Evolutionary conservation across 2,113 vertebrate species (phyloP).

Genomic region (Thamnophis sirtalis): DNA sequence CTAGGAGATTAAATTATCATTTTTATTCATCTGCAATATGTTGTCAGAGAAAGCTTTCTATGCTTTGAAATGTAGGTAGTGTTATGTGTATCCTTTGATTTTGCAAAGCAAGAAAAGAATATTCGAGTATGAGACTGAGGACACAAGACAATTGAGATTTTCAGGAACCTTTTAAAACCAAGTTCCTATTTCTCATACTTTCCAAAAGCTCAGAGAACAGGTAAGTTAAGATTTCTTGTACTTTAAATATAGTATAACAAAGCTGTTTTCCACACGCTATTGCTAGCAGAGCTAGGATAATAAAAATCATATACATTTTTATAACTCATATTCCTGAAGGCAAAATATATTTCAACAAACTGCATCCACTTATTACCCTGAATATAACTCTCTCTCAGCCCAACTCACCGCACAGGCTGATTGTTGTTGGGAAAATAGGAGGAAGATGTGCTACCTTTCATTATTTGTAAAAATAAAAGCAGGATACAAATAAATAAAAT

Average conservation of each 20-base stretch:
- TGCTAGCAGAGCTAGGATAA: neutral
- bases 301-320: neutral
- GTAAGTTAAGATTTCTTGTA: neutral
- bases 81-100: neutral
- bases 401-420: neutral
- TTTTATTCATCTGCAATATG: neutral
- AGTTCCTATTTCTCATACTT: neutral
- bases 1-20: conserved; percentile 59
- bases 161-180: neutral
- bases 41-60: neutral
- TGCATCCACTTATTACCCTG: neutral
- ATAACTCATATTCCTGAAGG: neutral
- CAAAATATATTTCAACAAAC: neutral
- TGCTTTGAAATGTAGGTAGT: neutral
- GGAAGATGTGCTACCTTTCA: neutral
- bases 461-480: neutral
- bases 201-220: neutral
- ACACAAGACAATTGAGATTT: neutral
- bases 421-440: neutral
- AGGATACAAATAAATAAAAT: neutral
- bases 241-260: too few species aligned
- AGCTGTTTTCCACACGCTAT: neutral
- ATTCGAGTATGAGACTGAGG: too few species aligned
- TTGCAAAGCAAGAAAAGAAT: neutral
- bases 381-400: neutral